Base-by-base conservation (phyloP, 2,888 invertebrate genomes). In the Ditula angustiorana region DNA sequence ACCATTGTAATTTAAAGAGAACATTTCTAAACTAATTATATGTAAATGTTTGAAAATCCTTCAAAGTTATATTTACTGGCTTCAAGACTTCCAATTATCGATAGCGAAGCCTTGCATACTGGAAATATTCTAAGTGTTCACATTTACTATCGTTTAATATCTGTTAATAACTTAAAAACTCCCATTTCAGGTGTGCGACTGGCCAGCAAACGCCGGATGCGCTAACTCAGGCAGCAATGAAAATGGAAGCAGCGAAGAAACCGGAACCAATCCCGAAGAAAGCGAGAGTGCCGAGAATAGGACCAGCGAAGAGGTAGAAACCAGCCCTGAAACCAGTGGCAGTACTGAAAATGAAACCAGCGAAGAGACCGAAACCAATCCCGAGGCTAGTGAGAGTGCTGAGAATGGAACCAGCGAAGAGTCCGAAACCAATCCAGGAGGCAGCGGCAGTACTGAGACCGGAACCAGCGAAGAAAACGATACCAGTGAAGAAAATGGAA, bases 131-230 rank as follows among this genome's bases (percentile, higher is more conserved):
- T n/a, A n/a, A n/a, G n/a, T n/a, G n/a, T n/a, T n/a, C n/a, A n/a
- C n/a, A n/a, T n/a, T n/a, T n/a, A n/a, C n/a, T n/a, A n/a, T n/a
- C n/a, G n/a, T n/a, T n/a, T n/a, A n/a, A n/a, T n/a, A n/a, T n/a
- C n/a, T n/a, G 10, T 33, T 33, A 37, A 37, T 3, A n/a, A 37
- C 2, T 37, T 13, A 3, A 37, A 3, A 21, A 23, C n/a, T 19
- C 8, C n/a, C 49, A 13, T 71, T 71, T 3, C 55, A 74, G 74
- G 72, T 72, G 0, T 78, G 78, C 13, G 80, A 76, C 55, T 73
- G 74, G 72, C 77, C 77, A 4, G 61, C 69, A 58, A 69, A 70
- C 3, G 75, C 72, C 13, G 77, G 70, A 0, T 74, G 75, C 46
- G 57, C 64, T 26, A 69, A 56, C 37, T 44, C 57, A 4, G 68